Conservation (phyloP, 2,113 vertebrate species). For the Cyprinus carpio region DNA sequence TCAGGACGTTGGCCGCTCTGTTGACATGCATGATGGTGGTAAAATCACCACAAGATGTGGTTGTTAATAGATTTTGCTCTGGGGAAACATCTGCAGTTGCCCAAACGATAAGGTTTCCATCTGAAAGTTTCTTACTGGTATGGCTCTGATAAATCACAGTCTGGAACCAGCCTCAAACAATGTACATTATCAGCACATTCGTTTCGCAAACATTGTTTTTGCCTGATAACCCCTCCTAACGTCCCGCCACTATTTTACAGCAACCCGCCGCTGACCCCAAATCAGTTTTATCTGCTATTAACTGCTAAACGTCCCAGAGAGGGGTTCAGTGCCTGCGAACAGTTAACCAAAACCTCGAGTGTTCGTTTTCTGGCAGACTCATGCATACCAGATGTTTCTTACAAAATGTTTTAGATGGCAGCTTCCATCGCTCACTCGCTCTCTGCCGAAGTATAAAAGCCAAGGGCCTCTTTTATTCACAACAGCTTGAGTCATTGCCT, state of each 20-base stretch:
- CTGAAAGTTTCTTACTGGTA: neutral
- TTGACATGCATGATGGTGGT: neutral
- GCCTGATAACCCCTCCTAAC: neutral
- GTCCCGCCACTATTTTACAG: neutral
- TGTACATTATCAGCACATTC: neutral
- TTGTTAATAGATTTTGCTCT: neutral
- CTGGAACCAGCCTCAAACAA: constrained; percentile 37
- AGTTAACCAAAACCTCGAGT: constrained; percentile 1
- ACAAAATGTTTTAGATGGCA: constrained; percentile 68
- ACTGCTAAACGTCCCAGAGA: constrained; percentile 1
- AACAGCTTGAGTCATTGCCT: constrained; percentile 58
- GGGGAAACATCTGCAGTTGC: neutral
- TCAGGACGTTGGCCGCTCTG: neutral
- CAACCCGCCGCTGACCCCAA: neutral
- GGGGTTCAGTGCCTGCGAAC: neutral
- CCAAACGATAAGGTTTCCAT: neutral
- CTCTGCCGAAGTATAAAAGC: constrained; percentile 41
- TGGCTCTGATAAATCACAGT: constrained; percentile 40
- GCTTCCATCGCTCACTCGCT: constrained; percentile 51
- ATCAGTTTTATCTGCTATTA: constrained; percentile 21
- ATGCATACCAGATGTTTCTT: constrained; percentile 72
- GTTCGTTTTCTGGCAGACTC: constrained; percentile 63
- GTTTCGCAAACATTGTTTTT: constrained; percentile 5
- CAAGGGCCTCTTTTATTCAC: constrained; percentile 54
- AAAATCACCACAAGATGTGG: neutral